Evolutionary conservation across 2,888 invertebrate species (phyloP).

Genomic region (Latrodectus elegans): DNA sequence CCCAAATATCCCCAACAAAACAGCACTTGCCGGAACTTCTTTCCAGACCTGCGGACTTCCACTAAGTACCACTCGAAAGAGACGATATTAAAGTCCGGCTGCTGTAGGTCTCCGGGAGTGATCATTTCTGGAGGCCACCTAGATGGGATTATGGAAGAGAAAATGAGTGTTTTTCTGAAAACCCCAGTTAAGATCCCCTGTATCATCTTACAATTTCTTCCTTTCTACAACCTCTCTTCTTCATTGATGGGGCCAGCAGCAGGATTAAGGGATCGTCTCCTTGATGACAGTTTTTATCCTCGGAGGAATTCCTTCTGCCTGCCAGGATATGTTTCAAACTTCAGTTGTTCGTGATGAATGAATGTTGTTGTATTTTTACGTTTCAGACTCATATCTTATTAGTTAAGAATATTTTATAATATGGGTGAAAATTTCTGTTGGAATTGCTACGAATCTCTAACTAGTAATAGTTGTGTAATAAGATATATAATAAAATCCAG

Average conservation of each 20-base stretch:
- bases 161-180: constrained; percentile 14
- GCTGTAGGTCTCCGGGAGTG: background rate
- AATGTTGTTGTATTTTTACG: no score
- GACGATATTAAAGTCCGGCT: background rate
- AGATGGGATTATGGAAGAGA: constrained; percentile 13
- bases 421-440: no score
- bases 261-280: background rate
- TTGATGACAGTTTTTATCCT: background rate
- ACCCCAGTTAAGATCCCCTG: constrained; percentile 17
- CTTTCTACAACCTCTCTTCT: background rate
- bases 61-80: background rate
- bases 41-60: no score
- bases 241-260: background rate
- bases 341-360: no score
- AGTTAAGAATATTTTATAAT: no score
- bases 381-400: no score
- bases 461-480: no score
- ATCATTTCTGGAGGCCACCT: constrained; percentile 25
- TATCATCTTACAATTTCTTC: background rate
- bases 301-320: background rate
- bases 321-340: no score
- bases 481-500: no score
- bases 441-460: no score
- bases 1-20: no score
- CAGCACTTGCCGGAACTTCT: no score